Base-by-base conservation (phyloP, 2,888 invertebrate species). In the Diogma glabrata region DNA sequence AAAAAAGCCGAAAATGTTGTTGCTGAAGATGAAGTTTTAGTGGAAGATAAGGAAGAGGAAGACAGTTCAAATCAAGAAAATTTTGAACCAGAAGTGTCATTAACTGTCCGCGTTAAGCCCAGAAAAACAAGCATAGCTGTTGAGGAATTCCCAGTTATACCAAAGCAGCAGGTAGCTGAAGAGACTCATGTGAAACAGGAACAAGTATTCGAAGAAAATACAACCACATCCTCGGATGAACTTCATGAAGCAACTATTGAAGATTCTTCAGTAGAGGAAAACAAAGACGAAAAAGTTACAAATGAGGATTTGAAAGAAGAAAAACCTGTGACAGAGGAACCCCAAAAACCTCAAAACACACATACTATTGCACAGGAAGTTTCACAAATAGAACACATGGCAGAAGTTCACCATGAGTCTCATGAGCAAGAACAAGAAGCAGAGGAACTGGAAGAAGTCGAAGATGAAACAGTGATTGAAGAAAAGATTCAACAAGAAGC, bases 1-100 rank as follows among this genome's bases (percentile, higher is more conserved):
- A 24, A 38, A 14, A 40, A 50, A 26, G 50, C 40, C 19, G 43
- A 50, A 23, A 40, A 49, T 36, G 36, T 33, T n/a, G 23, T 23
- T 3, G 36, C 36, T 17, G 50, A 28, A 17, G 20, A 36, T 14
- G 14, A 52, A 3, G 20, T 33, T 14, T 36, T 16, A 10, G 49
- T 16, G 22, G 49, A 48, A 23, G 40, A 43, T 5, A 36, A 36
- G 14, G 46, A 14, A 23, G 45, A 24, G 16, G 22, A n/a, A 10
- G 40, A 17, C 6, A 7, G 10, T 12, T 10, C 4, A 12, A 45
- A 20, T 20, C 12, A n/a, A n/a, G n/a, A 5, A 30, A 3, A 30
- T n/a, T n/a, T 5, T 30, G 5, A 30, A 5, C 4, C 4, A 30
- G 30, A 30, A 30, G n/a, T 5, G 4, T 5, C 30, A 26, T 10